Conservation (phyloP, 2,113 vertebrate species). For the Eubucco bourcierii region DNA sequence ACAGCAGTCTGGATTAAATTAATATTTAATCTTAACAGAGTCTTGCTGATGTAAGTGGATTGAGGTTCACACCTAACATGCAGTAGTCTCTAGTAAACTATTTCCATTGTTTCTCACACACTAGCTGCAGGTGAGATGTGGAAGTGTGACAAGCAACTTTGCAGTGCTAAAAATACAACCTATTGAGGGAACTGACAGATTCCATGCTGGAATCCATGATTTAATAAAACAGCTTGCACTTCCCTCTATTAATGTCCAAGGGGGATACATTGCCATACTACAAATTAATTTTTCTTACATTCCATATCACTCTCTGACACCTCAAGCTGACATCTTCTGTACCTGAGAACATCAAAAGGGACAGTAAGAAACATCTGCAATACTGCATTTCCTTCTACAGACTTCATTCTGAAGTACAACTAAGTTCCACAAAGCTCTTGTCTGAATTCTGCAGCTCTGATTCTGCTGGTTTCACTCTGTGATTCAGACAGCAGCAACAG, state of each 20-base stretch:
- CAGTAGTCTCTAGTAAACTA: background rate
- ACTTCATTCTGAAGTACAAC: background rate
- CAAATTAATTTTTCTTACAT: conserved; percentile 17
- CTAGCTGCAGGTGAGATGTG: conserved; percentile 5
- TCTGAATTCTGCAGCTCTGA: background rate
- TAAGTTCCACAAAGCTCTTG: background rate
- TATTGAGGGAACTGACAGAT: background rate
- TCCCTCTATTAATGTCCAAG: background rate
- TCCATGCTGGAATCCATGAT: background rate
- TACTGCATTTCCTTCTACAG: background rate
- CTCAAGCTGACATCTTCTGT: conserved; percentile 12
- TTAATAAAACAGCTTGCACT: conserved; percentile 32
- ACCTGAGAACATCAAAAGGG: background rate
- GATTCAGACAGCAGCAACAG: background rate
- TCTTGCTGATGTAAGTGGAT: background rate
- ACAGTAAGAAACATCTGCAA: conserved; percentile 18
- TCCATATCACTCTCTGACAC: background rate
- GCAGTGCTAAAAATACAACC: conserved; percentile 1
- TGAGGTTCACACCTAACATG: background rate
- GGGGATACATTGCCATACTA: background rate
- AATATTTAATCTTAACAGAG: background rate
- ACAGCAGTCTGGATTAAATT: background rate
- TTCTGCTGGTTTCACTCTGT: background rate
- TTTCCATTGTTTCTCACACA: conserved; percentile 2
- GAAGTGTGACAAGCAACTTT: background rate